Conservation (phyloP, 2,888 invertebrate species). For the Pseudanteris insignis region DNA sequence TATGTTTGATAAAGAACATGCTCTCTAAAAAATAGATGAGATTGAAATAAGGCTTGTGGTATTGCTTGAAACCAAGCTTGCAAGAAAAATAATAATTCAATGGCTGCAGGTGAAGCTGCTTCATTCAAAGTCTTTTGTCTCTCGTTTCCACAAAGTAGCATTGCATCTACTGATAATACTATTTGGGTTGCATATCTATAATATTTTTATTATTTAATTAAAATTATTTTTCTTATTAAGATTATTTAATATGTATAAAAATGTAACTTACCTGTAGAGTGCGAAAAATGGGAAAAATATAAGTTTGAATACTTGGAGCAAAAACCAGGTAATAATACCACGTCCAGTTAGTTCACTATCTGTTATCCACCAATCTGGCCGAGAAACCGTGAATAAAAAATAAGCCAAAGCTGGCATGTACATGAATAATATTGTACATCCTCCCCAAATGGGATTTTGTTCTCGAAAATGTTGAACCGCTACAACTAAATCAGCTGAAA, state of each 20-base stretch:
- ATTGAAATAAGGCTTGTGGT: constrained; percentile 76
- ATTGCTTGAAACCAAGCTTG: constrained; percentile 82
- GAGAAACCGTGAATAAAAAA: constrained; percentile 62
- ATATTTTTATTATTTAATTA: constrained; percentile 18
- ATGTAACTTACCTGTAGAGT: constrained; percentile 53
- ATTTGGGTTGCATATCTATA: constrained; percentile 76
- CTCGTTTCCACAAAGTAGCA: constrained; percentile 71
- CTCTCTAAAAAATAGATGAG: constrained; percentile 73
- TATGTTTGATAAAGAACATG: constrained; percentile 69
- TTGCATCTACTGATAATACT: constrained; percentile 80
- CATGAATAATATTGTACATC: constrained; percentile 57
- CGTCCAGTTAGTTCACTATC: constrained; percentile 58
- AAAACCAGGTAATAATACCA: constrained; percentile 57
- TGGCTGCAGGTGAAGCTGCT: constrained; percentile 74
- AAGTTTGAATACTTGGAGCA: constrained; percentile 56
- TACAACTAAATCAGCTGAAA: constrained; percentile 75
- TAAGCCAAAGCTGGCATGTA: constrained; percentile 62
- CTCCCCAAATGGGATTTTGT: constrained; percentile 69
- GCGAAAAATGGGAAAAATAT: constrained; percentile 60
- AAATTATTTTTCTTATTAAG: too few relatives aligned
- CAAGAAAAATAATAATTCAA: constrained; percentile 80
- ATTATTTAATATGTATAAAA: too few relatives aligned
- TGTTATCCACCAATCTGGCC: constrained; percentile 65
- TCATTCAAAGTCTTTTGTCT: constrained; percentile 72
- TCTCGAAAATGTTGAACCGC: constrained; percentile 73